Conservation (phyloP, 2,888 invertebrate genomes). For the Ypsolopha sequella region DNA sequence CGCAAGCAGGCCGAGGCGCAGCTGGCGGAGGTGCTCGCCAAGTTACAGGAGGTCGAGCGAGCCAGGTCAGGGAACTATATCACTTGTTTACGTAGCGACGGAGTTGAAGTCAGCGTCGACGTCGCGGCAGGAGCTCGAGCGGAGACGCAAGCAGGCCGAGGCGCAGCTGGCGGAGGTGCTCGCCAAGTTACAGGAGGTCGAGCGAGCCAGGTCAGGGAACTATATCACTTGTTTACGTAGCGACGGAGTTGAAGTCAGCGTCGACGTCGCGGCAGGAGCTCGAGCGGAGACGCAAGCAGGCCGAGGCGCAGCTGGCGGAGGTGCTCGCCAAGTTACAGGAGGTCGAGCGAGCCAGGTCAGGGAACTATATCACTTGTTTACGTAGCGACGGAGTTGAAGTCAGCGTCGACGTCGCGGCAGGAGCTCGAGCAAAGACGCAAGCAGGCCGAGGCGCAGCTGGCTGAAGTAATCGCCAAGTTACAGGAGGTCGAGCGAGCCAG, state of each 20-base stretch:
- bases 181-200: slow-evolving; percentile 61
- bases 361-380: too few relatives aligned
- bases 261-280: slow-evolving; percentile 90
- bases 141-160: slow-evolving; percentile 95
- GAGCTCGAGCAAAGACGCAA: slow-evolving; percentile 95
- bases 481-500: slow-evolving; percentile 64
- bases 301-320: slow-evolving; percentile 90
- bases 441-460: slow-evolving; percentile 91
- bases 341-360: slow-evolving; percentile 56
- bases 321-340: slow-evolving; percentile 65
- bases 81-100: slow-evolving; percentile 91
- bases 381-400: too few relatives aligned
- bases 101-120: slow-evolving; percentile 91
- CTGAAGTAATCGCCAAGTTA: slow-evolving; percentile 73
- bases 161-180: slow-evolving; percentile 83
- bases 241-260: slow-evolving; percentile 91
- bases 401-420: too few relatives aligned
- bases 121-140: slow-evolving; percentile 91
- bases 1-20: slow-evolving; percentile 95
- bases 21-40: slow-evolving; percentile 77
- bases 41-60: slow-evolving; percentile 65
- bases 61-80: slow-evolving; percentile 47
- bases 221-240: too few relatives aligned
- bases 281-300: slow-evolving; percentile 94
- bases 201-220: slow-evolving; percentile 57